phyloP scores from a whole-genome alignment of 2,113 vertebrate species.

The Periophthalmus modestus region DNA sequence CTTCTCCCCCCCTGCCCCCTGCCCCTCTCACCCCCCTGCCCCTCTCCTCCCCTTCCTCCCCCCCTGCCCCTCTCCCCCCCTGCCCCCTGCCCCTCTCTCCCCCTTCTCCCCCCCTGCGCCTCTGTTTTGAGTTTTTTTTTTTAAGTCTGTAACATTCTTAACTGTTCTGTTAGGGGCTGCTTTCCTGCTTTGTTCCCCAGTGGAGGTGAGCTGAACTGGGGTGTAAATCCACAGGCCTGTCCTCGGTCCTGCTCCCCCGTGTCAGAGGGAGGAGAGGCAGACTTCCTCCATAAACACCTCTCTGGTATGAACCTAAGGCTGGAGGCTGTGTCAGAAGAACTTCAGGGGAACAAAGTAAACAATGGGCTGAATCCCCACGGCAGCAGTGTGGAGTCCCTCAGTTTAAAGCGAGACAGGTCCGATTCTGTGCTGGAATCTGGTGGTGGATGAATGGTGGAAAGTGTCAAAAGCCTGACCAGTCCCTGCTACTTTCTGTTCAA shows the following conservation, averaged over 20 bases:
- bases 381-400: too few species aligned
- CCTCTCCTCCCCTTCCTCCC: too few species aligned
- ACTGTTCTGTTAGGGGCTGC: slow-evolving; percentile 18
- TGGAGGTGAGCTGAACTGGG: slow-evolving; percentile 31
- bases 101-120: too few species aligned
- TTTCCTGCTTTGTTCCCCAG: slow-evolving; percentile 40
- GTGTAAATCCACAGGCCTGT: slow-evolving; percentile 31
- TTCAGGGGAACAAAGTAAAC: not conserved
- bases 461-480: too few species aligned
- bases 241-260: slow-evolving; percentile 29
- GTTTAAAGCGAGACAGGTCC: too few species aligned
- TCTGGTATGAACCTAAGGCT: slow-evolving; percentile 36
- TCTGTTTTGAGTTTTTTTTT: too few species aligned
- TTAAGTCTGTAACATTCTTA: slow-evolving; percentile 18
- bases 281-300: slow-evolving; percentile 57
- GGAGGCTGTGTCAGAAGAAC: not conserved
- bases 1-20: slow-evolving; percentile 4
- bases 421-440: too few species aligned
- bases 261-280: slow-evolving; percentile 37
- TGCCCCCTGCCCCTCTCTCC: too few species aligned
- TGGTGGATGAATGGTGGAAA: too few species aligned
- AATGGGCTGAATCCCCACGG: not conserved
- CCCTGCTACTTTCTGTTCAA: too few species aligned
- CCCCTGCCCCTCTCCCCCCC: too few species aligned
- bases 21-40: too few species aligned